A percentile compares a stretch with the other conserved stretches of the same genome.
Conservation (phyloP, 23 tunicate genomes). For the Phallusia fumigata region DNA sequence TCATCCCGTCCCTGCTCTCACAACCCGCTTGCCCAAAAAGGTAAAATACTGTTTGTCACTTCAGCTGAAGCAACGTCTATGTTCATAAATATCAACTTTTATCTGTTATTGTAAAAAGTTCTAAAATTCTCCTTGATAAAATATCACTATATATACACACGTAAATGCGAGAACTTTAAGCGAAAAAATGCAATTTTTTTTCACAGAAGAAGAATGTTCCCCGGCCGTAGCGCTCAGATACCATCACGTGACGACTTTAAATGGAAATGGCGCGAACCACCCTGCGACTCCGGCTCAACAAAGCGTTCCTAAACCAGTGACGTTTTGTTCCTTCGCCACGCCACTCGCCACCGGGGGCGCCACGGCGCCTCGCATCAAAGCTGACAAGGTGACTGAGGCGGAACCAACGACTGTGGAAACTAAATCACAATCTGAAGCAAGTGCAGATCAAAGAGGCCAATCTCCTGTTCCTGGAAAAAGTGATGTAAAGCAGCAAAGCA, state of each 20-base stretch:
- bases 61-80: too few relatives aligned
- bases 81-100: too few relatives aligned
- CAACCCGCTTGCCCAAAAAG: neutral
- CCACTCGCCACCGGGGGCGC: constrained; percentile 4
- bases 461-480: neutral
- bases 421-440: neutral
- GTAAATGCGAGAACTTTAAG: too few relatives aligned
- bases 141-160: too few relatives aligned
- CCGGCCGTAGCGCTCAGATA: constrained; percentile 17
- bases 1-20: neutral
- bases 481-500: neutral
- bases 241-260: constrained; percentile 28
- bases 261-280: neutral
- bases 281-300: neutral
- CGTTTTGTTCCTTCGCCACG: constrained; percentile 22
- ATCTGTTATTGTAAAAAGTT: too few relatives aligned
- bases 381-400: neutral
- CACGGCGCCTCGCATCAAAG: neutral
- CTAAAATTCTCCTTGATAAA: too few relatives aligned
- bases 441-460: neutral
- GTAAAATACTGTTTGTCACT: too few relatives aligned
- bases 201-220: neutral
- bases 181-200: neutral
- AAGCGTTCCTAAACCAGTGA: neutral
- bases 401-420: neutral